Conservation (phyloP, 2,888 invertebrate species). For the Melanophora roralis region DNA sequence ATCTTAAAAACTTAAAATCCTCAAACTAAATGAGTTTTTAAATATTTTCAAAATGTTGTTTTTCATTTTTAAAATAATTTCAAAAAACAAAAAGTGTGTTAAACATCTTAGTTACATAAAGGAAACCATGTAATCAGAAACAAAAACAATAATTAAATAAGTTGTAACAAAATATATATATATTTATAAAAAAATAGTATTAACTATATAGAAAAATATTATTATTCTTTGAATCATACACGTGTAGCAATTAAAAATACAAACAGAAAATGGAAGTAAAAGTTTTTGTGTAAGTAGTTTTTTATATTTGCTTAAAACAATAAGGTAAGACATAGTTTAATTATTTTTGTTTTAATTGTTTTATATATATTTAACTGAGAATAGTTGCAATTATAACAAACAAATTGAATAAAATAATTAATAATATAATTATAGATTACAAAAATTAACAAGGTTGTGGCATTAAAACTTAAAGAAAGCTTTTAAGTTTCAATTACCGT, state of each 20-base stretch:
- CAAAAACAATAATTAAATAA: slow-evolving; percentile 48
- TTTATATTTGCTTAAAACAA: slow-evolving; percentile 20
- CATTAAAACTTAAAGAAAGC: slow-evolving; percentile 13
- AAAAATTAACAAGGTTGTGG: slow-evolving; percentile 48
- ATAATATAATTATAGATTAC: slow-evolving; percentile 43
- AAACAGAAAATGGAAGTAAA: slow-evolving; percentile 52
- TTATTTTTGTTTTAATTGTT: slow-evolving; percentile 1
- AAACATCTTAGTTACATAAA: slow-evolving; percentile 26
- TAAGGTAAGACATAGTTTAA: not conserved
- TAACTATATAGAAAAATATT: too few species aligned
- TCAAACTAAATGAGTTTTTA: slow-evolving; percentile 6
- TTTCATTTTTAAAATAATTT: not conserved
- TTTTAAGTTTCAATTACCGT: slow-evolving; percentile 15
- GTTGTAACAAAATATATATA: slow-evolving; percentile 46
- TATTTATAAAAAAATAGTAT: slow-evolving; percentile 23
- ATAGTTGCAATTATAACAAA: slow-evolving; percentile 55
- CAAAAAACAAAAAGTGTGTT: slow-evolving; percentile 37
- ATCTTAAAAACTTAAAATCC: slow-evolving; percentile 13
- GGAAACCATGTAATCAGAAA: slow-evolving; percentile 2
- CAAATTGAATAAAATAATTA: slow-evolving; percentile 32
- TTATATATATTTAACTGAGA: slow-evolving; percentile 46
- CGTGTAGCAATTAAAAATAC: slow-evolving; percentile 37
- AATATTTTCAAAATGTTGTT: too few species aligned
- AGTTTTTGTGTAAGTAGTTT: slow-evolving; percentile 47
- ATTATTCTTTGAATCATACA: not conserved